Conservation (phyloP, 2,797 vertebrate genomes). For the Helarctos malayanus region DNA sequence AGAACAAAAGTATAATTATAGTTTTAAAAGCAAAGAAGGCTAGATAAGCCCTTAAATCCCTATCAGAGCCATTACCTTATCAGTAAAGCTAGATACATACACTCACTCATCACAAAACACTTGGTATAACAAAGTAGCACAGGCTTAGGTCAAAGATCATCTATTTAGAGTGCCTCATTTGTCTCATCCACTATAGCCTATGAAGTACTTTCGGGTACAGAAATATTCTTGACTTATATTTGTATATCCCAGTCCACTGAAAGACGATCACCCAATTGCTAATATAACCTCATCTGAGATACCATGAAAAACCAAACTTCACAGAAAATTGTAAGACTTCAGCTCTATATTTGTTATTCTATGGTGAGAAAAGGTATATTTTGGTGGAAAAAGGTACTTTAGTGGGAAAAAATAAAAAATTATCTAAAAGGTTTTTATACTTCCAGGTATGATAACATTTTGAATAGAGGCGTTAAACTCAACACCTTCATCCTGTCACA, state of each 20-base stretch:
- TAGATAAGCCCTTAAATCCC: constrained; percentile 50
- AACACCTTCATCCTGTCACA: not conserved
- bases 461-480: constrained; percentile 4
- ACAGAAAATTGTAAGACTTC: constrained; percentile 15
- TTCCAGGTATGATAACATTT: not conserved
- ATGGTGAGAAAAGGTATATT: not conserved
- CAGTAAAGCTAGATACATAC: constrained; percentile 6
- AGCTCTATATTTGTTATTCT: not conserved
- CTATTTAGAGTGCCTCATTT: not conserved
- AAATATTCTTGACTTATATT: constrained; percentile 66
- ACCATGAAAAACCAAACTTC: not conserved
- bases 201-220: constrained; percentile 47
- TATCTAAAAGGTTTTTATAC: constrained; percentile 34
- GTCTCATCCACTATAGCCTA: not conserved
- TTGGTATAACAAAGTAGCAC: constrained; percentile 38
- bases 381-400: not conserved
- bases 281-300: constrained; percentile 3
- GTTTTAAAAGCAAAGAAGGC: constrained; percentile 62
- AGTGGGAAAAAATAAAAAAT: not conserved
- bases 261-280: not conserved
- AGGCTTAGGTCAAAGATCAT: constrained; percentile 67
- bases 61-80: constrained; percentile 48
- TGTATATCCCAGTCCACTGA: constrained; percentile 43
- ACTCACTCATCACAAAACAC: constrained; percentile 53
- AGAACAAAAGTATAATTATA: constrained; percentile 52